Conservation (phyloP, 2,888 invertebrate genomes). For the Caenorhabditis afra region DNA sequence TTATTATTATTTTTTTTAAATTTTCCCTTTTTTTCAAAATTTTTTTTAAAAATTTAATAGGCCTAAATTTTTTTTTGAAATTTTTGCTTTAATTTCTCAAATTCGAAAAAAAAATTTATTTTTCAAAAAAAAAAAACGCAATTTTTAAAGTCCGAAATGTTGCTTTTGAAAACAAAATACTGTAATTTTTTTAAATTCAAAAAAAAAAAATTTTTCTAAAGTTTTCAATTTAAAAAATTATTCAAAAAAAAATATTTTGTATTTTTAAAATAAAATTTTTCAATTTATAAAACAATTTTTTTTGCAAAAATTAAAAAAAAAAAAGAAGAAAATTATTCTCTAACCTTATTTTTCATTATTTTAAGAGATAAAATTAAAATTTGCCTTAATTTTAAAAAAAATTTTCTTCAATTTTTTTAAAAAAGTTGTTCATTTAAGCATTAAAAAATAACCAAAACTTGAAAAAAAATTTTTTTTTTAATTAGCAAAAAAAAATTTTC, state of each 20-base stretch:
- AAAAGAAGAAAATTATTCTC: not conserved
- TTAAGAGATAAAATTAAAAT: too few species aligned
- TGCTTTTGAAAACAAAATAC: not conserved
- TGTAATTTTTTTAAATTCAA: conserved; percentile 4
- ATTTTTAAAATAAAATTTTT: too few species aligned
- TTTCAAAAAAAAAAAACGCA: not conserved
- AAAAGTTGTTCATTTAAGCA: not conserved
- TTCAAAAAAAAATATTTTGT: too few species aligned
- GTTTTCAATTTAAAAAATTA: too few species aligned
- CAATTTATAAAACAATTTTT: not conserved
- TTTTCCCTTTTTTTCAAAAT: too few species aligned
- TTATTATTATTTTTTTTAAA: too few species aligned
- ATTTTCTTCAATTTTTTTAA: too few species aligned
- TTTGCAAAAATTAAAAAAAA: not conserved
- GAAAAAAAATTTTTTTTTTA: not conserved
- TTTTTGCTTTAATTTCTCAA: too few species aligned
- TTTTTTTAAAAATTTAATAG: too few species aligned
- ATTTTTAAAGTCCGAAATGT: not conserved
- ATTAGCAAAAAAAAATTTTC: not conserved
- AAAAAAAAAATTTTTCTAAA: not conserved
- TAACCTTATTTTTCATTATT: too few species aligned
- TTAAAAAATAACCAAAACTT: not conserved
- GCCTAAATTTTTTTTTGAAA: too few species aligned
- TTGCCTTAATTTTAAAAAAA: too few species aligned
- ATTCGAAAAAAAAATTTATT: not conserved